A percentile compares a stretch with the other conserved stretches of the same genome.
Evolutionary conservation across 2,888 invertebrate genomes (phyloP).

Genomic region (Plebejus anna): DNA sequence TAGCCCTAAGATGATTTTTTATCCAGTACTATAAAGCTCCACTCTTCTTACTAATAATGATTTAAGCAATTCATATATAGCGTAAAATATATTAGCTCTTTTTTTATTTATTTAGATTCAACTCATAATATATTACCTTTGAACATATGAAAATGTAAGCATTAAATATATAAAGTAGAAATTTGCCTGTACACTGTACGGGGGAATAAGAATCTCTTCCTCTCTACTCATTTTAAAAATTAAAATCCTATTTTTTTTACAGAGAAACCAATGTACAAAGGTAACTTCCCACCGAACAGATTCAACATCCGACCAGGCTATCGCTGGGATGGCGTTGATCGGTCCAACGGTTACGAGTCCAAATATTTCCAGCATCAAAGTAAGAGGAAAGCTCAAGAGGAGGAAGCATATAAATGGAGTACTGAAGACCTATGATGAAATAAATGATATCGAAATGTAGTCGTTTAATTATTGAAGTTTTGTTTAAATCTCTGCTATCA

Average conservation of each 20-base stretch:
- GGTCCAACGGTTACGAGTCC: slow-evolving; percentile 97
- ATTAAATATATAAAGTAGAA: too few relatives aligned
- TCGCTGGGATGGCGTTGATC: slow-evolving; percentile 98
- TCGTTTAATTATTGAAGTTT: not conserved
- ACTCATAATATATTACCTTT: too few relatives aligned
- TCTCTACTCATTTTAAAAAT: not conserved
- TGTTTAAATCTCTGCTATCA: too few relatives aligned
- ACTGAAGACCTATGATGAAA: slow-evolving; percentile 91
- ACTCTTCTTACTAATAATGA: too few relatives aligned
- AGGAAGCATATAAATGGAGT: slow-evolving; percentile 96
- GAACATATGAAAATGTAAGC: too few relatives aligned
- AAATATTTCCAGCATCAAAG: slow-evolving; percentile 90
- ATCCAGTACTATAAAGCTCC: too few relatives aligned
- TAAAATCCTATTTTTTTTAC: slow-evolving; percentile 35
- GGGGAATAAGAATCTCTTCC: too few relatives aligned
- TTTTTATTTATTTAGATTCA: too few relatives aligned
- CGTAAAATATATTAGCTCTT: too few relatives aligned
- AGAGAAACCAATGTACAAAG: slow-evolving; percentile 88
- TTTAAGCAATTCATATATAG: too few relatives aligned
- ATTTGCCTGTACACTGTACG: too few relatives aligned
- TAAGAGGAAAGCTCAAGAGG: slow-evolving; percentile 85
- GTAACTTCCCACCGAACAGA: slow-evolving; percentile 94
- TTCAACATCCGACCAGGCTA: slow-evolving; percentile 95
- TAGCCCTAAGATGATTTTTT: too few relatives aligned
- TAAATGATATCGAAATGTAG: not conserved